Percentiles rank a stretch among this genome's conserved stretches.
phyloP scores from a whole-genome alignment of 2,113 vertebrate species.

The Proteles cristata region DNA sequence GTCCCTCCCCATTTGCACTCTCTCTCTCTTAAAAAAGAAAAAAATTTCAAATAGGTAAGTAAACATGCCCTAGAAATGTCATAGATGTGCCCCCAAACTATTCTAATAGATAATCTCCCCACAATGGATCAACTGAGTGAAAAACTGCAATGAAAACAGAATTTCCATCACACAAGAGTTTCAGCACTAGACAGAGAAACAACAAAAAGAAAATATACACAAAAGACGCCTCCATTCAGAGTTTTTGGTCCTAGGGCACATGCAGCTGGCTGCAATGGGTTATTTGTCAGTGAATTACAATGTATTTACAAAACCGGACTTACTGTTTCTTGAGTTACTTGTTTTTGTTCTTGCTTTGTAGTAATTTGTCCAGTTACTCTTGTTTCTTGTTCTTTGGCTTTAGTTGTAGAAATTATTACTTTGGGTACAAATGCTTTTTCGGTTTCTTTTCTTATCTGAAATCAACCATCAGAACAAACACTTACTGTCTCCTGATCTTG shows the following conservation, averaged over 20 bases:
- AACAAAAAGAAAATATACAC: neutral
- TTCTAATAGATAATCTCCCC: neutral
- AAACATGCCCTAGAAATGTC: neutral
- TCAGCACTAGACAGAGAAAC: neutral
- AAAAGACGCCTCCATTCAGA: neutral
- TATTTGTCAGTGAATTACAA: neutral
- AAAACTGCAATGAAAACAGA: neutral
- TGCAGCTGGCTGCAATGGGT: neutral
- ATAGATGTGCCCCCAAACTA: neutral
- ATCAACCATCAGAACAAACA: conserved; percentile 80
- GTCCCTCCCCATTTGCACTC: too few species aligned
- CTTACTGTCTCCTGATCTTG: conserved; percentile 18
- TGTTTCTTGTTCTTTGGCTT: conserved; percentile 83
- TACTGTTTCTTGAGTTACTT: conserved; percentile 87
- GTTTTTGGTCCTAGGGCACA: neutral
- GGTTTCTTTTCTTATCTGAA: conserved; percentile 89
- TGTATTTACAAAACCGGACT: conserved; percentile 71
- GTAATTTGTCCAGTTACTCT: conserved; percentile 87
- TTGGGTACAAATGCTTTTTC: conserved; percentile 87
- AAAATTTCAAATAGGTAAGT: too few species aligned
- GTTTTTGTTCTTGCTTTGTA: conserved; percentile 86
- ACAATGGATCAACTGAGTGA: neutral
- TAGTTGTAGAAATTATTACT: conserved; percentile 87
- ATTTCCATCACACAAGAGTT: neutral
- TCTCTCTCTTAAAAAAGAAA: too few species aligned